These are phyloP conservation scores for Drosophila dives DNA, from an alignment of 2,888 invertebrate species.

Conservation along the genomic window DNA sequence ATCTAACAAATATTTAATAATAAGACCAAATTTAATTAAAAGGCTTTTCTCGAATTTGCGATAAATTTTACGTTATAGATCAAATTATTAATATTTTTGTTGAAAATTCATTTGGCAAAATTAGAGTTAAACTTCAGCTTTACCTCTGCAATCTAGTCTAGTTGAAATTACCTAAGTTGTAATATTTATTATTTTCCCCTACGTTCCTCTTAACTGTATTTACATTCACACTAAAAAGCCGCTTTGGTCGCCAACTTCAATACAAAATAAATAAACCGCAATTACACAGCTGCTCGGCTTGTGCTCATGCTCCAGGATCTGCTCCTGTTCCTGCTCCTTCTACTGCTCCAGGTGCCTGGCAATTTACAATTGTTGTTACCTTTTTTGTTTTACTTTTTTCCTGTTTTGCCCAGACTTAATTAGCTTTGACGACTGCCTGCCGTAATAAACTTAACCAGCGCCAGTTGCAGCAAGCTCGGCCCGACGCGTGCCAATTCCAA, in stretches of 20 bases:
- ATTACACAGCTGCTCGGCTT: conserved; percentile 43
- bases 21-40: neutral
- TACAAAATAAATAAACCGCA: conserved; percentile 51
- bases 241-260: conserved; percentile 45
- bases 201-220: neutral
- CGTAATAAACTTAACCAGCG: conserved; percentile 53
- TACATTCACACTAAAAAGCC: conserved; percentile 17
- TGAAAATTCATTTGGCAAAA: neutral
- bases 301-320: conserved; percentile 6
- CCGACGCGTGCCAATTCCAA: conserved; percentile 49
- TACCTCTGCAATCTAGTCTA: neutral
- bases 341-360: conserved; percentile 44
- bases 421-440: conserved; percentile 66
- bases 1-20: neutral
- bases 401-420: conserved; percentile 65
- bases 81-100: neutral
- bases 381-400: conserved; percentile 23
- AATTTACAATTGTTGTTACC: conserved; percentile 49
- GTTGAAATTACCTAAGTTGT: neutral
- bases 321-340: conserved; percentile 4
- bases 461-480: conserved; percentile 2
- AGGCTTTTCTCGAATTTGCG: neutral
- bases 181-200: neutral
- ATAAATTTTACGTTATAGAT: neutral
- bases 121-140: neutral